Percentiles rank a stretch among this genome's conserved stretches.
These are phyloP conservation scores for Antitype chi DNA, from an alignment of 2,888 invertebrate species.

Conservation along the genomic window DNA sequence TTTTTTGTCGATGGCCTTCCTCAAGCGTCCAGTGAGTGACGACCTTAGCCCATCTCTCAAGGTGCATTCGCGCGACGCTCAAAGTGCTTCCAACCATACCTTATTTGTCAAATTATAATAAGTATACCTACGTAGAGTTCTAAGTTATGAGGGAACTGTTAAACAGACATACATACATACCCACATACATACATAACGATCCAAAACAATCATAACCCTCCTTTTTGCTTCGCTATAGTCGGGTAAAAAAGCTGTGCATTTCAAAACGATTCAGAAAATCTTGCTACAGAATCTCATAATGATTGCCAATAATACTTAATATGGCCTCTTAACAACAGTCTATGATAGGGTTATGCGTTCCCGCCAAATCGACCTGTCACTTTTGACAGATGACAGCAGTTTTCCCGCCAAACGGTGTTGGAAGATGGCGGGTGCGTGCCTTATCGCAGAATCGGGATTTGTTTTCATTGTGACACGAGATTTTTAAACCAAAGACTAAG, in stretches of 20 bases:
- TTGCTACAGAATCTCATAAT: background rate
- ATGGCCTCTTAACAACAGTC: slow-evolving; percentile 33
- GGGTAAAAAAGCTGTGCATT: background rate
- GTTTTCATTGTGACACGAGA: slow-evolving; percentile 51
- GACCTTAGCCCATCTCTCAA: too few relatives aligned
- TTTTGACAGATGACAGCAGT: slow-evolving; percentile 78
- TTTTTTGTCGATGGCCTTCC: too few relatives aligned
- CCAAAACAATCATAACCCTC: too few relatives aligned
- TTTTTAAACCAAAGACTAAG: background rate
- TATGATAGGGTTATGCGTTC: slow-evolving; percentile 71
- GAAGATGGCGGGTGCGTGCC: slow-evolving; percentile 81
- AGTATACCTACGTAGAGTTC: too few relatives aligned
- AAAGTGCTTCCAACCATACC: too few relatives aligned
- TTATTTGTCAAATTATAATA: too few relatives aligned
- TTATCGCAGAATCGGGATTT: slow-evolving; percentile 66
- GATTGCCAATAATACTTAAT: slow-evolving; percentile 15
- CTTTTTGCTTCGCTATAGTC: too few relatives aligned
- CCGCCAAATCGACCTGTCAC: slow-evolving; percentile 73
- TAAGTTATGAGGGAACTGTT: too few relatives aligned
- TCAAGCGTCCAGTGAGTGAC: too few relatives aligned
- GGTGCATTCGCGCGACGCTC: too few relatives aligned
- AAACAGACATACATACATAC: too few relatives aligned
- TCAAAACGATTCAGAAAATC: background rate
- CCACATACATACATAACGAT: too few relatives aligned
- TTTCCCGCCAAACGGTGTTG: slow-evolving; percentile 80